These are phyloP conservation scores for Dynastes maya DNA, from an alignment of 2,888 invertebrate genomes.

Conservation along the genomic window DNA sequence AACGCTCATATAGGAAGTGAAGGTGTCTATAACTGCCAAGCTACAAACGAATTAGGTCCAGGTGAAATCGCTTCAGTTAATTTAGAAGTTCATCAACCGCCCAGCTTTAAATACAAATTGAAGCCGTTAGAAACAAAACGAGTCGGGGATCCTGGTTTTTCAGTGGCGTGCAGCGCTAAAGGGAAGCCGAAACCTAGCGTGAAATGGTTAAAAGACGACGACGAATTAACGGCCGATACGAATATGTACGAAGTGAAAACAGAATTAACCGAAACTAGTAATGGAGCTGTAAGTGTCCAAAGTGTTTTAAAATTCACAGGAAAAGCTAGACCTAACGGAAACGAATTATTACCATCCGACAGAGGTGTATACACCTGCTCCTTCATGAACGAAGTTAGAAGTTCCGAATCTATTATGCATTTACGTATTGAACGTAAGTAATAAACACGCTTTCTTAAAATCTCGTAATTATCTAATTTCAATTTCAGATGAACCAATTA, in stretches of 20 bases:
- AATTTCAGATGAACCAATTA: conserved; percentile 85
- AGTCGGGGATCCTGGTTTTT: conserved; percentile 85
- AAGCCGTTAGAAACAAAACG: conserved; percentile 87
- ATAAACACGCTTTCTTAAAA: not conserved
- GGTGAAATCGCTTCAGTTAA: conserved; percentile 89
- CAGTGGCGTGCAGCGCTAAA: conserved; percentile 87
- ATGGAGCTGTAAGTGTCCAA: conserved; percentile 87
- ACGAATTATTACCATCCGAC: conserved; percentile 87
- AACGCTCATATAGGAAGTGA: conserved; percentile 89
- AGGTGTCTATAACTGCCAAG: conserved; percentile 92
- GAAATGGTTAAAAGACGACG: conserved; percentile 89
- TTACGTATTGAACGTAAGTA: conserved; percentile 90
- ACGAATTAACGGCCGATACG: conserved; percentile 83
- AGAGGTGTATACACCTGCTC: conserved; percentile 90
- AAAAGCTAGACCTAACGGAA: conserved; percentile 82
- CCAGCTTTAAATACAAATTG: conserved; percentile 86
- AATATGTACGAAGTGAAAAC: conserved; percentile 88
- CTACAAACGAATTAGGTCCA: conserved; percentile 90
- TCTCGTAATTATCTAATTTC: conserved; percentile 2
- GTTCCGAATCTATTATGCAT: conserved; percentile 91
- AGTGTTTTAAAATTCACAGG: conserved; percentile 88
- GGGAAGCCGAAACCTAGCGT: conserved; percentile 91
- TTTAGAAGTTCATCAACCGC: conserved; percentile 91
- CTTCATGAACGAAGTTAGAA: conserved; percentile 92
- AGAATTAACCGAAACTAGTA: conserved; percentile 83